Base-by-base conservation (phyloP, 2,888 invertebrate genomes). In the Ornithoptera priamus region DNA sequence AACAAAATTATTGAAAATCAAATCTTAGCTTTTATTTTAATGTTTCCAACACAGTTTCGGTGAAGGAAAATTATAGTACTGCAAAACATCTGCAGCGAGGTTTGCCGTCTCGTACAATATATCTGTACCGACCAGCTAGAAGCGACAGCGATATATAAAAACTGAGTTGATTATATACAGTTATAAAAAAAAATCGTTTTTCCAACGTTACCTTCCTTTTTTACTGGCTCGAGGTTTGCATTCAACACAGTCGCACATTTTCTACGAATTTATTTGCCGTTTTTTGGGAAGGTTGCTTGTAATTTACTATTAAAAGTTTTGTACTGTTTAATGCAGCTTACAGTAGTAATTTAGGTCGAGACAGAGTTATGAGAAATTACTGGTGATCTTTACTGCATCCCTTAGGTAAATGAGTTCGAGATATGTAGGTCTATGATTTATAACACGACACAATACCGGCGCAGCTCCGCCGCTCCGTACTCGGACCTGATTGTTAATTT, bases 331-430 rank as follows among this genome's bases (percentile, higher is more conserved):
- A 53, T 53, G 53, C n/a, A n/a, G n/a, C 61, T 62, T 62, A 62
- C 30, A 42, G 68, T 36, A 62, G 63, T 68, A 68, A 63, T 68
- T 68, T 68, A 59, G 58, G 58, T 46, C 50, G 63, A 63, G 68
- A 68, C 68, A 63, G 63, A 59, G 57, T 63, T 63, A 68, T 68
- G 68, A 68, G 62, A 68, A 63, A 62, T 58, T 68, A 62, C 39
- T 50, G 56, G 64, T 64, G 36, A 64, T 59, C 36, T 63, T 62
- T 57, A 59, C 58, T 62, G 36, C 62, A 50, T 70, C 69, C 65
- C 65, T 65, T 65, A 69, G 62, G 69, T 69, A 68, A 68, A 64
- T 69, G 65, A 69, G 69, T 61, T 62, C 36, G 65, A 69, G 69
- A 69, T 69, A 69, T 46, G 65, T 65, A 66, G 22, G 65, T 62